Evolutionary conservation across 2,113 vertebrate genomes (phyloP), one percentile per base, ranked within the genome.

Genomic region (Psittacara wagleri): DNA sequence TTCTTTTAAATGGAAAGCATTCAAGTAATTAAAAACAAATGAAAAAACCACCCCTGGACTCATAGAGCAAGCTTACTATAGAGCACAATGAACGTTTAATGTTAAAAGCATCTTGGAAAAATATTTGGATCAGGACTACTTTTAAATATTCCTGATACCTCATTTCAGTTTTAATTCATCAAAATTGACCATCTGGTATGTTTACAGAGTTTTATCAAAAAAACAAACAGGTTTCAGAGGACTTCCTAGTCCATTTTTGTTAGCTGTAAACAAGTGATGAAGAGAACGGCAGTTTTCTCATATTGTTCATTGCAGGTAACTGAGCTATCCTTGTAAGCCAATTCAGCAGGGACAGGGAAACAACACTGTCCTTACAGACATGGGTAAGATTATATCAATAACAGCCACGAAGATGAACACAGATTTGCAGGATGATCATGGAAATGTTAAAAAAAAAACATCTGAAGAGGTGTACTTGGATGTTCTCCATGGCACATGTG

Each of bases 101-200:
- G 66, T 59, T 94, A 84, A 95, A 91, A 91, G 43, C 55, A 51
- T 77, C 46, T 75, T 89, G 37, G 51, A 79, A 82, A 89, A 94
- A 61, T 29, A 49, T 70, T 78, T 67, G 51, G 19, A 49, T 92
- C 1, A 5, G 24, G 52, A 74, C 27, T 77, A 22, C 9, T 62
- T 74, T 24, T 3, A 68, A 86, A 64, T 78, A 68, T 61, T 79
- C 33, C 27, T 8, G 4, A 27, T 85, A n/a, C 10, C 13, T 87
- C 46, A 39, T 20, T 82, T 78, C 52, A 67, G 46, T 81, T 80
- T 88, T 79, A 46, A 61, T 85, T 31, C 23, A 6, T 64, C 48
- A 74, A 35, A 85, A 66, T 18, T 83, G 68, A 31, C 59, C 11
- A 9, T 93, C 33, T 78, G 63, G 7, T 81, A 11, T 5, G 4